Percentiles rank a stretch among this genome's conserved stretches.
Evolutionary conservation across 1,140 invertebrate genomes (phyloP).

Genomic region (Xylocopa sonorina): DNA sequence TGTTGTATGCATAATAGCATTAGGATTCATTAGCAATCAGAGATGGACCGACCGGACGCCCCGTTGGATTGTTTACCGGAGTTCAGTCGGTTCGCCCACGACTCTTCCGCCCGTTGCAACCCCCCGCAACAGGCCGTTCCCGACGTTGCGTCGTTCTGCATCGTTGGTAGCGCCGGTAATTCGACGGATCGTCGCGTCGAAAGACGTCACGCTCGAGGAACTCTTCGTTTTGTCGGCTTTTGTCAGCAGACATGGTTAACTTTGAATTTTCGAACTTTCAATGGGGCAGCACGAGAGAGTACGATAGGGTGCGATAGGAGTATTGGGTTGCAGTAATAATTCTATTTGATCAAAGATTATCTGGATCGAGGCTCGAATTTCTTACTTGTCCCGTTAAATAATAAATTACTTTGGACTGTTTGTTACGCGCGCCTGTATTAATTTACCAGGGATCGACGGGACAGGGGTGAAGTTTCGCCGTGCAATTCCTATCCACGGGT

Average conservation of each 20-base stretch:
- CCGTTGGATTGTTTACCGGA: conserved; percentile 77
- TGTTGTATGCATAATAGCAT: conserved; percentile 81
- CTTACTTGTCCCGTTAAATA: conserved; percentile 24
- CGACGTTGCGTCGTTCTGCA: conserved; percentile 28
- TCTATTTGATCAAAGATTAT: neutral
- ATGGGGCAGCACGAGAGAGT: too few relatives aligned
- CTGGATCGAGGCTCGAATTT: neutral
- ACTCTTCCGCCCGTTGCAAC: conserved; percentile 60
- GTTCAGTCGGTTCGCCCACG: conserved; percentile 60
- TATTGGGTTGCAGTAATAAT: too few relatives aligned
- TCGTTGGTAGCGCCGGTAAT: conserved; percentile 28
- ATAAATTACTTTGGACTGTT: conserved; percentile 62
- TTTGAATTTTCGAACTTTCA: too few relatives aligned
- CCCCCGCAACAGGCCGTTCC: conserved; percentile 27
- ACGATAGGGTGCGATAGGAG: too few relatives aligned
- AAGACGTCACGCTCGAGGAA: neutral
- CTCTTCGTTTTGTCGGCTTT: neutral
- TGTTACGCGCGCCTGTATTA: conserved; percentile 43
- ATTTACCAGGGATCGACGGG: conserved; percentile 53
- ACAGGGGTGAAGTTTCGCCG: conserved; percentile 46
- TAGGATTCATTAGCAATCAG: conserved; percentile 83
- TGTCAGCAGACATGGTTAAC: too few relatives aligned
- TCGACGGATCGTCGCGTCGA: neutral
- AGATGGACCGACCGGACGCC: conserved; percentile 74
- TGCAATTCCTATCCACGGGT: conserved; percentile 55